Evolutionary conservation across 2,797 vertebrate genomes (phyloP).

Genomic region (Leontocebus nigricollis): DNA sequence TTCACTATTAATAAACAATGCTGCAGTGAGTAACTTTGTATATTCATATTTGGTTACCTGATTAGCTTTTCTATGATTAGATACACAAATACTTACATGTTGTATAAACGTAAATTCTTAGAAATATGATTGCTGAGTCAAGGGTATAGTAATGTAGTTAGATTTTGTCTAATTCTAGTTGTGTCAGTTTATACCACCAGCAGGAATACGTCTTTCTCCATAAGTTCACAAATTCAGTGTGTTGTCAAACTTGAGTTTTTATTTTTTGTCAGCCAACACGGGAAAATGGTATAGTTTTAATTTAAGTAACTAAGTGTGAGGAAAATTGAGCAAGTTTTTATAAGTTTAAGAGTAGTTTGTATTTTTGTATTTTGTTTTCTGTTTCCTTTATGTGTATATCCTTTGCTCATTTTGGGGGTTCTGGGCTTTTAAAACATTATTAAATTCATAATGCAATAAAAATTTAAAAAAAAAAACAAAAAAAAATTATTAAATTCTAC

Average conservation of each 20-base stretch:
- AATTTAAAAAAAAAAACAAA: too few species aligned
- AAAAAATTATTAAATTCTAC: neutral
- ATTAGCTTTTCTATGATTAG: too few species aligned
- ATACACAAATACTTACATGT: neutral
- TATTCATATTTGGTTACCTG: neutral
- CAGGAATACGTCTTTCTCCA: neutral
- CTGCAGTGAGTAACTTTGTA: neutral
- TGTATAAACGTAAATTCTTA: neutral
- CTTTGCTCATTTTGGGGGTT: neutral
- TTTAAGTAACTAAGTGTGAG: neutral
- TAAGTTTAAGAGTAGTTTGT: neutral
- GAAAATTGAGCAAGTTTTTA: neutral
- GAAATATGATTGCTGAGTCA: neutral
- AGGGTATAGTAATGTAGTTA: neutral
- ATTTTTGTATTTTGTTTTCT: slow-evolving; percentile 17
- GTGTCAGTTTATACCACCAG: neutral
- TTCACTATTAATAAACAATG: neutral
- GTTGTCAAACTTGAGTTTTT: neutral
- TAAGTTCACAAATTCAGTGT: neutral
- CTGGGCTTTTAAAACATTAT: neutral
- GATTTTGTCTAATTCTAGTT: slow-evolving; percentile 25
- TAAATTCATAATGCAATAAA: too few species aligned
- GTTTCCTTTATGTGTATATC: neutral
- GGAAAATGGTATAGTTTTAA: neutral
- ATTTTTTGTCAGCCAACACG: neutral